Evolutionary conservation across 2,797 vertebrate genomes (phyloP), one percentile per base, ranked within the genome.

Genomic region (Gorsachius magnificus): DNA sequence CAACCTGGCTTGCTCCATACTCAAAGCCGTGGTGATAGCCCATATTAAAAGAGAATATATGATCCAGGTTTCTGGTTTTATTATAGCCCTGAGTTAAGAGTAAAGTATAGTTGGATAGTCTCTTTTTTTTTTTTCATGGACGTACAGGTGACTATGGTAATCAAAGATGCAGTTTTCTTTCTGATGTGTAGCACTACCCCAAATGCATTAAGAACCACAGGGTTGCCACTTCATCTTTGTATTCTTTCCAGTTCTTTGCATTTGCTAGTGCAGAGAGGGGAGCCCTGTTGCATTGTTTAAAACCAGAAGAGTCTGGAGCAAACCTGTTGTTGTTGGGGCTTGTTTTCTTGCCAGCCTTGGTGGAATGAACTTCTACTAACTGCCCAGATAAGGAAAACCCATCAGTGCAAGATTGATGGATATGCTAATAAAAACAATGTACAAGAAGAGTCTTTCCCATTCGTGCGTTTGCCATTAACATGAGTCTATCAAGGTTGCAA

Each of bases 321-420:
- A 92, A 85, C 71, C n/a, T 84, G 61, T 71, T 83, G 61, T 54
- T 54, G 43, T 3, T 57, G 33, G 25, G 68, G 17, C 45, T 92
- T 89, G 48, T 83, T 94, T 92, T 68, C 50, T 90, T 87, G 71
- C 75, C 81, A 77, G 65, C 53, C 46, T 76, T 90, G 63, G 46
- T 65, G 87, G 69, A 96, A 87, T 78, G 35, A 89, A 58, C 53
- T 90, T 74, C 25, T 57, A 2, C 63, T 90, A 76, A 88, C 58
- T 85, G 68, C 53, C 41, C n/a, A 80, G 95, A 87, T 95, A 95
- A 95, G 88, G 48, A 93, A 94, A 95, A 86, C 11, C 31, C 43
- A 80, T 84, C 80, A 71, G 72, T 33, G 53, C 19, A 87, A 95
- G 95, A 94, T 53, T 72, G 91, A 90, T 93, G 76, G 82, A n/a